A percentile compares a stretch with the other conserved stretches of the same genome.
Evolutionary conservation across 2,797 vertebrate species (phyloP).

Genomic region (Xenops minutus): DNA sequence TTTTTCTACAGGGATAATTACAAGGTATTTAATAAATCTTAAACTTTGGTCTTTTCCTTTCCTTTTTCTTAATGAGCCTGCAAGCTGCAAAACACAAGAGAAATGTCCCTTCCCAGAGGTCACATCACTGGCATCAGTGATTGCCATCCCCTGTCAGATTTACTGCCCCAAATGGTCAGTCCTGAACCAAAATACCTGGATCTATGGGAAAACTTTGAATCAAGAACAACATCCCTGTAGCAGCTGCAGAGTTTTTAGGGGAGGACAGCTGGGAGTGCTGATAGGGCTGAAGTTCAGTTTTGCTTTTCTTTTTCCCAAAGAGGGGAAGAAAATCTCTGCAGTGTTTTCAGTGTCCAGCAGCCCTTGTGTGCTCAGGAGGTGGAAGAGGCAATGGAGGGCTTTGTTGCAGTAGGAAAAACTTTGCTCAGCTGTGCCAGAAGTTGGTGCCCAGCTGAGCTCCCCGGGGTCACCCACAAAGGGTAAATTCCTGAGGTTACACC

Average conservation of each 20-base stretch:
- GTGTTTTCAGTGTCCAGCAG: background rate
- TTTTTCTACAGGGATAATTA: background rate
- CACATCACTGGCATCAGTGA: background rate
- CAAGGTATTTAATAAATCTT: background rate
- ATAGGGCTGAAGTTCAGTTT: constrained; percentile 36
- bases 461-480: background rate
- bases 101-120: background rate
- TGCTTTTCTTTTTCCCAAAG: constrained; percentile 52
- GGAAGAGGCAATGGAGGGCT: background rate
- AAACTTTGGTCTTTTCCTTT: background rate
- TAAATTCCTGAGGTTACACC: background rate
- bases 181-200: background rate
- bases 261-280: constrained; percentile 4
- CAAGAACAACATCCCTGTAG: background rate
- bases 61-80: background rate
- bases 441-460: background rate
- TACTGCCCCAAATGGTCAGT: background rate
- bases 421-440: background rate
- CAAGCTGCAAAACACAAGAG: background rate
- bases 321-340: background rate
- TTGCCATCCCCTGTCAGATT: background rate
- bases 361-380: background rate
- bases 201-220: background rate
- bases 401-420: constrained; percentile 27
- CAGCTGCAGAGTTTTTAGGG: background rate